Conservation (phyloP, 1,140 invertebrate species). For the Paracyclopina nana region DNA sequence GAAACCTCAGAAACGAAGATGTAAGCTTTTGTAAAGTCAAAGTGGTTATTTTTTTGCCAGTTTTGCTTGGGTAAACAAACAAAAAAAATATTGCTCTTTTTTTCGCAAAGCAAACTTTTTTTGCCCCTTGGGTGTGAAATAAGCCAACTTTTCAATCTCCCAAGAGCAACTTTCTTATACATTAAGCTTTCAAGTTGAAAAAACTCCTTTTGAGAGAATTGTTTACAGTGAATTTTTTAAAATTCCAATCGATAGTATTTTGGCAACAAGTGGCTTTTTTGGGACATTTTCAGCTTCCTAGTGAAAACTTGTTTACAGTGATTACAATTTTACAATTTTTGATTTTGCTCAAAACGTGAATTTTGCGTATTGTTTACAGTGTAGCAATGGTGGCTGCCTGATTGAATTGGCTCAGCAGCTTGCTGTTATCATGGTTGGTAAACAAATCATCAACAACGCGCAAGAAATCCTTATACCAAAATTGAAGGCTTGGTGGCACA, state of each 20-base stretch:
- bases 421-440: slow-evolving; percentile 89
- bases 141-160: too few relatives aligned
- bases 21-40: slow-evolving; percentile 33
- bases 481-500: slow-evolving; percentile 36
- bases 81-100: not conserved
- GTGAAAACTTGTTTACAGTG: not conserved
- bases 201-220: too few relatives aligned
- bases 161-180: too few relatives aligned
- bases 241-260: too few relatives aligned
- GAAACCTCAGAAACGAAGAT: slow-evolving; percentile 42
- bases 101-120: not conserved
- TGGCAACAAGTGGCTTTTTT: not conserved
- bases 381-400: slow-evolving; percentile 60
- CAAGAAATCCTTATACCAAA: slow-evolving; percentile 51
- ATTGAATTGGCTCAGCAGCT: slow-evolving; percentile 84
- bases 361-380: too few relatives aligned
- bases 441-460: slow-evolving; percentile 59
- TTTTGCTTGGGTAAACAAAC: too few relatives aligned
- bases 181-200: too few relatives aligned
- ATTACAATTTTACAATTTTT: not conserved
- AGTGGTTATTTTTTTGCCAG: too few relatives aligned
- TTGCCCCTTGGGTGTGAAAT: too few relatives aligned
- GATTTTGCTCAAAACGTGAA: slow-evolving; percentile 19
- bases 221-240: too few relatives aligned
- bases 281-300: not conserved